These are phyloP conservation scores for Okamejei kenojei DNA, from an alignment of 2,797 vertebrate species.

Conservation along the genomic window DNA sequence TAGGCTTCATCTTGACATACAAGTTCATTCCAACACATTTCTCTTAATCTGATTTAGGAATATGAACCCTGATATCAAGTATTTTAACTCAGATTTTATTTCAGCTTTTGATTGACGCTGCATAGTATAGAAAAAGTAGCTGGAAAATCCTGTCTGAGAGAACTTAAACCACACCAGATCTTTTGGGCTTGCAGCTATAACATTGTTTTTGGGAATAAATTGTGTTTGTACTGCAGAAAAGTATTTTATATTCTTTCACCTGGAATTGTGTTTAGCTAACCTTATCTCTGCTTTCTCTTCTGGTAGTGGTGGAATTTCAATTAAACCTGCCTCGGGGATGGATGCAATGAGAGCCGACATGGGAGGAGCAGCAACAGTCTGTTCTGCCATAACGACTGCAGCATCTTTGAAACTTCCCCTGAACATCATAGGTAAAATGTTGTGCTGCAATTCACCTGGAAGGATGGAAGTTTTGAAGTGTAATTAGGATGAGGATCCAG, in stretches of 20 bases:
- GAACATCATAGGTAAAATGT: constrained; percentile 76
- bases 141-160: neutral
- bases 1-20: too few species aligned
- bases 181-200: neutral
- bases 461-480: neutral
- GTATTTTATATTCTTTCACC: neutral
- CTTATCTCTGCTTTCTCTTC: constrained; percentile 36
- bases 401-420: constrained; percentile 78
- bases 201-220: neutral
- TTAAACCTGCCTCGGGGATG: constrained; percentile 86
- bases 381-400: constrained; percentile 80
- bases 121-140: neutral
- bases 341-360: constrained; percentile 95
- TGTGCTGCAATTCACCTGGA: neutral
- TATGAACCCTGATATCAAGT: neutral
- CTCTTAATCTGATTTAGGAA: neutral
- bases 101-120: neutral
- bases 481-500: neutral
- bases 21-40: neutral
- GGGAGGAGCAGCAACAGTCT: constrained; percentile 90
- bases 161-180: neutral
- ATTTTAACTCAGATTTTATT: neutral
- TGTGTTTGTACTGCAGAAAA: neutral
- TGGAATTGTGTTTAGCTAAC: neutral
- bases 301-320: constrained; percentile 86